Percentiles rank a stretch among this genome's conserved stretches.
Conservation (phyloP, 2,113 vertebrate species). For the Zingel zingel region DNA sequence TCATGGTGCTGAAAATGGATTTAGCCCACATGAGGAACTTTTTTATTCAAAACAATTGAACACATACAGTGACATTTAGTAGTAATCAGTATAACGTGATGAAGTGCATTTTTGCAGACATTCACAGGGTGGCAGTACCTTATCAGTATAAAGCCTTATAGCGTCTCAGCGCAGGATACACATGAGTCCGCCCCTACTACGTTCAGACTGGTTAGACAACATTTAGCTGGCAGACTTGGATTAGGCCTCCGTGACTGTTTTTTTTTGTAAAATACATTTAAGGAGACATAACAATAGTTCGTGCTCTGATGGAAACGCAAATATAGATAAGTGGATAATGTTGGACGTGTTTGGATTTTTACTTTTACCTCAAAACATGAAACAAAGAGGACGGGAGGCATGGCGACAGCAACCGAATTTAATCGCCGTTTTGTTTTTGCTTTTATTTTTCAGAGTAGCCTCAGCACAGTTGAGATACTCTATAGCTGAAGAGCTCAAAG, state of each 20-base stretch:
- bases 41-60: neutral
- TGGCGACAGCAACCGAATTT: conserved; percentile 31
- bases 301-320: neutral
- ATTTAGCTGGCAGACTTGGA: neutral
- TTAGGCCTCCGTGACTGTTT: neutral
- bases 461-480: conserved; percentile 73
- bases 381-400: conserved; percentile 62
- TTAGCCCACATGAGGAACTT: rapidly evolving
- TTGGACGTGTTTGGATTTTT: conserved; percentile 10
- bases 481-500: conserved; percentile 71
- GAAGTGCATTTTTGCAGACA: neutral
- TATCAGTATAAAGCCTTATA: conserved; percentile 9
- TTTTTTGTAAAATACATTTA: neutral
- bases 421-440: conserved; percentile 21
- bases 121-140: conserved; percentile 63
- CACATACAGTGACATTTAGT: neutral
- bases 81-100: neutral
- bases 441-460: conserved; percentile 52
- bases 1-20: neutral
- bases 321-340: neutral
- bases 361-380: conserved; percentile 21
- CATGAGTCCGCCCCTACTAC: conserved; percentile 7
- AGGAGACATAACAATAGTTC: neutral
- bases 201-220: neutral
- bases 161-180: neutral